Conservation (phyloP, 2,888 invertebrate genomes). For the Rhagophthalmus giganteus region DNA sequence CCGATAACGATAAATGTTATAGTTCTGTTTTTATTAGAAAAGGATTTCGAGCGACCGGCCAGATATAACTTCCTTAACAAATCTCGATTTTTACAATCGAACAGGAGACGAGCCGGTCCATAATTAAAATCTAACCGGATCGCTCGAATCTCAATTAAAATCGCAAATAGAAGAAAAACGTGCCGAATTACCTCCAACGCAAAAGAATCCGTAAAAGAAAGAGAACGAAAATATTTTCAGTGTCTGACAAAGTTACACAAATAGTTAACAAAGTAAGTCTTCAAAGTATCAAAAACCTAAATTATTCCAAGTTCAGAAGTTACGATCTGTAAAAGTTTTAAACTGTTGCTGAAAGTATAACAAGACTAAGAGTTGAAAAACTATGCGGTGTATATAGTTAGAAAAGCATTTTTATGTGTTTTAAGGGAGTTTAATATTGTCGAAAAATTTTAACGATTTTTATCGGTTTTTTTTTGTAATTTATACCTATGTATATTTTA, state of each 20-base stretch:
- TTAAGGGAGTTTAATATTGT: no score
- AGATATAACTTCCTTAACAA: no score
- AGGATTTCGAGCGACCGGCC: slow-evolving; percentile 12
- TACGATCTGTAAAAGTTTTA: slow-evolving; percentile 46
- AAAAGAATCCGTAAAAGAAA: slow-evolving; percentile 3
- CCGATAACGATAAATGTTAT: slow-evolving; percentile 38
- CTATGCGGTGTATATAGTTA: no score
- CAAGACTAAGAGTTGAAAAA: slow-evolving; percentile 48
- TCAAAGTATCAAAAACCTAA: slow-evolving; percentile 38
- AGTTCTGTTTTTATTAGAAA: slow-evolving; percentile 33
- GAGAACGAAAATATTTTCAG: slow-evolving; percentile 24
- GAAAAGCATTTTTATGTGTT: no score
- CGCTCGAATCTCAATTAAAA: no score
- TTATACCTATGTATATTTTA: no score
- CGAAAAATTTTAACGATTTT: no score
- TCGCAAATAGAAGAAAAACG: no score
- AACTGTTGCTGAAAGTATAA: slow-evolving; percentile 51
- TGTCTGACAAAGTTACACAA: slow-evolving; percentile 34
- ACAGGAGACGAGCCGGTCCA: no score
- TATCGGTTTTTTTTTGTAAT: no score
- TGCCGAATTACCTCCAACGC: not conserved
- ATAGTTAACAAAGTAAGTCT: slow-evolving; percentile 34
- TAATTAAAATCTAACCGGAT: no score
- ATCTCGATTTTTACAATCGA: no score
- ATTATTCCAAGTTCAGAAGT: slow-evolving; percentile 42